Evolutionary conservation across 2,888 invertebrate genomes (phyloP).

Genomic region (Tholera decimalis): DNA sequence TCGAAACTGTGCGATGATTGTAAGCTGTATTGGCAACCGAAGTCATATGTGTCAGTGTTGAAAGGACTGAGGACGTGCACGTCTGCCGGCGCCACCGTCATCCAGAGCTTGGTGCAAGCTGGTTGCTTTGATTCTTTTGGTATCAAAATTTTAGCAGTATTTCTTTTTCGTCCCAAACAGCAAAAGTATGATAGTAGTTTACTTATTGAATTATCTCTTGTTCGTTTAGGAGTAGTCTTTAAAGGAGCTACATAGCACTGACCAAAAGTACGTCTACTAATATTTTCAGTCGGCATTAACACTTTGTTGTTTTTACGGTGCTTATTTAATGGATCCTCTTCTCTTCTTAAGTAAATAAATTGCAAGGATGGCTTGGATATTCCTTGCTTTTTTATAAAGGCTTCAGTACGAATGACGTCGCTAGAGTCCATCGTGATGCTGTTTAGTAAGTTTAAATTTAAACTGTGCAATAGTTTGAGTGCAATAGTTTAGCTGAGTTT

Average conservation of each 20-base stretch:
- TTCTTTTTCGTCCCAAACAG: constrained; percentile 66
- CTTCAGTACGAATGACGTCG: constrained; percentile 40
- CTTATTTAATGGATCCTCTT: constrained; percentile 46
- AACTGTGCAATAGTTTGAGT: constrained; percentile 53
- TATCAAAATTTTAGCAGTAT: constrained; percentile 30
- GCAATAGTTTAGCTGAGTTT: constrained; percentile 59
- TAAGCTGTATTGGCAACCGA: constrained; percentile 73
- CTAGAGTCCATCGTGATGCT: constrained; percentile 36
- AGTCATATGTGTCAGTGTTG: constrained; percentile 62
- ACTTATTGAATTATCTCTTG: constrained; percentile 52
- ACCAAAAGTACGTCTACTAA: constrained; percentile 61
- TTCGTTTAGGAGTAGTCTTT: constrained; percentile 39
- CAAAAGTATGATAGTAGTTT: constrained; percentile 63
- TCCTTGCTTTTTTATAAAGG: constrained; percentile 54
- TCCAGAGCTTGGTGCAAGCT: not conserved
- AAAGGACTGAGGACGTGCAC: constrained; percentile 53
- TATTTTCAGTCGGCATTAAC: constrained; percentile 16
- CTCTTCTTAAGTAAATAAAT: constrained; percentile 53
- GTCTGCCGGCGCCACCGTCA: constrained; percentile 17
- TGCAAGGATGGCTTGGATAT: constrained; percentile 56
- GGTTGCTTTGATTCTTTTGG: not conserved
- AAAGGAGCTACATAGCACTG: constrained; percentile 63
- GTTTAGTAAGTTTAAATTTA: constrained; percentile 46
- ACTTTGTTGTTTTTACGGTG: constrained; percentile 50
- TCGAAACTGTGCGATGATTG: constrained; percentile 76